Base-by-base conservation (phyloP, 2,888 invertebrate genomes). In the Polyploca ridens region DNA sequence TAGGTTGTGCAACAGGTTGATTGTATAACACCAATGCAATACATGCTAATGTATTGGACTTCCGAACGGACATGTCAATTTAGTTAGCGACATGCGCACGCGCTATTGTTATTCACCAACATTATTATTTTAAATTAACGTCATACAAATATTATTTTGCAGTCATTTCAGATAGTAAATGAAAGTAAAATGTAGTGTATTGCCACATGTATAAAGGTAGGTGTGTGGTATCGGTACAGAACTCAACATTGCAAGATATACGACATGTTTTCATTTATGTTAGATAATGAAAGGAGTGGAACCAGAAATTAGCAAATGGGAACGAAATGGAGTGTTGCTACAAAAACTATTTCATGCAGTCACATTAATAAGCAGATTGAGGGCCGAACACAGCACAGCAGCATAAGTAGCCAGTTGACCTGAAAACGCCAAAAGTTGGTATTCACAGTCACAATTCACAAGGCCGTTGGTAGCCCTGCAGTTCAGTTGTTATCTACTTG, bases 51-150 rank as follows among this genome's bases (percentile, higher is more conserved):
- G 80, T 78, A 77, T 77, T 83, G 78, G 81, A 90, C 91, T 92
- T 93, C 92, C 92, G 91, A 93, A 87, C 83, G 88, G 87, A 90
- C 87, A 80, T 86, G 84, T 85, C 85, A 81, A 82, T 83, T 84
- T 82, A 78, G 70, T 80, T 83, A 82, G 78, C 75, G 72, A 69
- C 65, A 68, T 66, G 64, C 68, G 66, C 70, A 70, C 72, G 64
- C 10, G 27, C 44, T 19, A 60, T 38, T 60, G 19, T 41, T 61
- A 33, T 61, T 11, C 19, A 19, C 7, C 10, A 54, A 19, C 54
- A 19, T 41, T 16, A 10, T 14, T 16, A 19, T 49, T 54, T 14
- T 54, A 3, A 3, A 13, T 3, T 38, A n/a, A 16, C 49, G 6
- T 49, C 7, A 54, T 10, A 54, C 54, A 19, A 54, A 19, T n/a